Conservation (phyloP, 1,140 invertebrate species). For the Drosophila nikananu region DNA sequence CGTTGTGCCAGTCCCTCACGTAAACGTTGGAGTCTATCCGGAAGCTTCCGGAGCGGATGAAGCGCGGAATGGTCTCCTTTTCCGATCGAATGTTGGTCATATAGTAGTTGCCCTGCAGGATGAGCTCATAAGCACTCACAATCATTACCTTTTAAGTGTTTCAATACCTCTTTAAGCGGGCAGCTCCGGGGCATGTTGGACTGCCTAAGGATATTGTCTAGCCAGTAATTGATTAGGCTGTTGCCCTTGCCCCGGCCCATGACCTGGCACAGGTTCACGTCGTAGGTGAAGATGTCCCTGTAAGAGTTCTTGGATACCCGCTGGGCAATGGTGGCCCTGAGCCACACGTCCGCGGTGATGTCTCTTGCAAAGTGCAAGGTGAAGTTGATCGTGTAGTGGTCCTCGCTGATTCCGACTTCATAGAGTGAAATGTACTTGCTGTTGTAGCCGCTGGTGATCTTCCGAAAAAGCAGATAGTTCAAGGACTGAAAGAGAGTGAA, state of each 20-base stretch:
- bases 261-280: slow-evolving; percentile 59
- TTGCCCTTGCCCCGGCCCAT: slow-evolving; percentile 39
- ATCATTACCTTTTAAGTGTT: not conserved
- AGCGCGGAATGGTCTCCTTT: slow-evolving; percentile 50
- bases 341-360: slow-evolving; percentile 46
- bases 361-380: slow-evolving; percentile 34
- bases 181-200: slow-evolving; percentile 53
- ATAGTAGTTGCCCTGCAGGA: slow-evolving; percentile 39
- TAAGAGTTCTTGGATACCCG: slow-evolving; percentile 31
- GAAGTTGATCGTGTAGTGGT: slow-evolving; percentile 42
- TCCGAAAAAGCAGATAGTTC: slow-evolving; percentile 42
- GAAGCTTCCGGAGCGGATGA: slow-evolving; percentile 48
- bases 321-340: slow-evolving; percentile 30
- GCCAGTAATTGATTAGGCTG: slow-evolving; percentile 51
- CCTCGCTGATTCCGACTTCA: slow-evolving; percentile 31
- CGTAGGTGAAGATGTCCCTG: slow-evolving; percentile 47
- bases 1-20: slow-evolving; percentile 47
- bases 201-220: slow-evolving; percentile 48
- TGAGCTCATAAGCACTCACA: not conserved
- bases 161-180: slow-evolving; percentile 46
- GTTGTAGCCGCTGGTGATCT: slow-evolving; percentile 17
- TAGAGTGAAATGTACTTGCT: slow-evolving; percentile 52
- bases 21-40: slow-evolving; percentile 48
- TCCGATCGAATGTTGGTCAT: slow-evolving; percentile 52
- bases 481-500: slow-evolving; percentile 14